Evolutionary conservation across 2,113 vertebrate species (phyloP).

Genomic region (Odontesthes bonariensis): DNA sequence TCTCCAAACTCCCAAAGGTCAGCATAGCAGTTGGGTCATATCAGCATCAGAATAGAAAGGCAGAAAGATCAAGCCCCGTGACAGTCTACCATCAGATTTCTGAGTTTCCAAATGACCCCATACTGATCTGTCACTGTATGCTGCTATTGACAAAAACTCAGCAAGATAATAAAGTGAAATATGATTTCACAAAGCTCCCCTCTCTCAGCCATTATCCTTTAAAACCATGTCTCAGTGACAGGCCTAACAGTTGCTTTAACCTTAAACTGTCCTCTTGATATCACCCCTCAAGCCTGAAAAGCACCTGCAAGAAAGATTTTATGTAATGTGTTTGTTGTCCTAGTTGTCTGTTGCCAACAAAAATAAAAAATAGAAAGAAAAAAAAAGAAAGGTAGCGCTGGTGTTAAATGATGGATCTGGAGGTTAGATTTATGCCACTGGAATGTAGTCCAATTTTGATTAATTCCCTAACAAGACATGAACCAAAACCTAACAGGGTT

Average conservation of each 20-base stretch:
- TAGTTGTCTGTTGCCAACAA: slow-evolving; percentile 32
- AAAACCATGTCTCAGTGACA: slow-evolving; percentile 1
- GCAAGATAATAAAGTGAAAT: slow-evolving; percentile 17
- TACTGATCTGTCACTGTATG: slow-evolving; percentile 25
- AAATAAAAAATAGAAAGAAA: background rate
- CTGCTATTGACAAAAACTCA: background rate
- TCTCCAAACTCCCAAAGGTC: background rate
- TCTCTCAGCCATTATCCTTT: slow-evolving; percentile 31
- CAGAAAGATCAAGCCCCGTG: slow-evolving; percentile 7
- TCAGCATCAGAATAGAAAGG: slow-evolving; percentile 37
- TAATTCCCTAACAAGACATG: slow-evolving; percentile 36
- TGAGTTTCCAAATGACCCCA: slow-evolving; percentile 6
- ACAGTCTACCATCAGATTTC: slow-evolving; percentile 38
- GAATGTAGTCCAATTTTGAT: slow-evolving; percentile 69
- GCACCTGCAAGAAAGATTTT: slow-evolving; percentile 26
- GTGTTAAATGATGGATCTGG: slow-evolving; percentile 41
- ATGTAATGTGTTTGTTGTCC: slow-evolving; percentile 41
- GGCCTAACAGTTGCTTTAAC: background rate
- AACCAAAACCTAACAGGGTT: slow-evolving; percentile 30
- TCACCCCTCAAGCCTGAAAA: slow-evolving; percentile 22
- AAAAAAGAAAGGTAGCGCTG: slow-evolving; percentile 13
- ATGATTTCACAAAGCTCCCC: slow-evolving; percentile 27
- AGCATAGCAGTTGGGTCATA: slow-evolving; percentile 29
- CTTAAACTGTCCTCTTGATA: slow-evolving; percentile 5
- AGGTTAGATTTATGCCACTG: slow-evolving; percentile 55